Conservation (phyloP, 1,140 invertebrate genomes). For the Zaprionus nigranus region DNA sequence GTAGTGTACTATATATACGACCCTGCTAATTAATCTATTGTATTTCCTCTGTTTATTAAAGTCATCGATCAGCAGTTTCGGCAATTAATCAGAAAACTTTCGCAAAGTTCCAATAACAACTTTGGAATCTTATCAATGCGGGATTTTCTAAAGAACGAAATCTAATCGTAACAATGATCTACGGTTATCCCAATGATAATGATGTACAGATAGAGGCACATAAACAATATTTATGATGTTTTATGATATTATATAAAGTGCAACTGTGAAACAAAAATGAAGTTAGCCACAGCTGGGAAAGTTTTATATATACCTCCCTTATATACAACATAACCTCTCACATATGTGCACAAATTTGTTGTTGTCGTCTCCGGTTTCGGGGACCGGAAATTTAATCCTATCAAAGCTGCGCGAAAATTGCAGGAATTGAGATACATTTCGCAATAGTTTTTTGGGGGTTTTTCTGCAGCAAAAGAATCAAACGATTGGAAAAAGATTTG, state of each 20-base stretch:
- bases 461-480: constrained; percentile 58
- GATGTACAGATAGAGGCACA: background rate
- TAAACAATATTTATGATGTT: background rate
- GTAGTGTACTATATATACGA: background rate
- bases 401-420: constrained; percentile 65
- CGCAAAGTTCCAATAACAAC: background rate
- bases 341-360: constrained; percentile 62
- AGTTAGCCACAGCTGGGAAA: background rate
- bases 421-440: constrained; percentile 27
- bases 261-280: background rate
- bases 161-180: background rate
- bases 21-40: background rate
- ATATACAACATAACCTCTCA: constrained; percentile 63
- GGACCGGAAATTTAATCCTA: constrained; percentile 75
- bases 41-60: background rate
- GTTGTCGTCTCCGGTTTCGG: constrained; percentile 55
- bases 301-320: background rate
- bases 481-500: constrained; percentile 84
- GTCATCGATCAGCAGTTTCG: background rate
- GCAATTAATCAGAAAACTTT: background rate
- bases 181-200: constrained; percentile 1
- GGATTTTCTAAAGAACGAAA: background rate
- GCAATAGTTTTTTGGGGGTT: constrained; percentile 49
- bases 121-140: background rate
- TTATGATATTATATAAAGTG: background rate